Conservation (phyloP, 2,113 vertebrate genomes). For the Anser cygnoides region DNA sequence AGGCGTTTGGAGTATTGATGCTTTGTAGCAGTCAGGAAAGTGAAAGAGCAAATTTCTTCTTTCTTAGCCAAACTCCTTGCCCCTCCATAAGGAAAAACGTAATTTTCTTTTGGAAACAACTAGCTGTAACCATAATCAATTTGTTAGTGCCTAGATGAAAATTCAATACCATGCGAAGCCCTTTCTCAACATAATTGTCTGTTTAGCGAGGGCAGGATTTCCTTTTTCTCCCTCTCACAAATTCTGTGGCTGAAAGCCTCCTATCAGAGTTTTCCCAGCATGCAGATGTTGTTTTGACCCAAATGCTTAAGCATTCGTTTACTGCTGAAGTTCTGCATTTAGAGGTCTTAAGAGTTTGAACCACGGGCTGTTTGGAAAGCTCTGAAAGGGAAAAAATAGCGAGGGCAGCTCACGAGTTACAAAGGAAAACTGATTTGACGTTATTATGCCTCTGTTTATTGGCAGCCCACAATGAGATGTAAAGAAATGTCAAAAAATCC, state of each 20-base stretch:
- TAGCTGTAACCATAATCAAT: not conserved
- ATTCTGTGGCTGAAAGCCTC: not conserved
- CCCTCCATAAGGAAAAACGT: not conserved
- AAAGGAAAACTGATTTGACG: not conserved
- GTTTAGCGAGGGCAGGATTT: not conserved
- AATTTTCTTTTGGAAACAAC: not conserved
- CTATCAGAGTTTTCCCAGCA: not conserved
- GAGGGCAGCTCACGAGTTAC: conserved; percentile 7
- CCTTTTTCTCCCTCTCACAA: not conserved
- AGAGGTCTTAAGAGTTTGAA: conserved; percentile 16
- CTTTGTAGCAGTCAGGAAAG: not conserved
- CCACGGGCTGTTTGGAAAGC: not conserved
- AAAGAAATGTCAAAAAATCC: conserved; percentile 47
- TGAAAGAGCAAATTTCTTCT: not conserved
- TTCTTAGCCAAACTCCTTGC: not conserved
- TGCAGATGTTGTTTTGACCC: conserved; percentile 43
- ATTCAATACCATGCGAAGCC: not conserved
- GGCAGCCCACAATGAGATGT: conserved; percentile 20
- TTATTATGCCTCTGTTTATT: conserved; percentile 37
- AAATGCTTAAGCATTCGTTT: conserved; percentile 55
- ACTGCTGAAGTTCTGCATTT: conserved; percentile 50
- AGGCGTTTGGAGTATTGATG: not conserved
- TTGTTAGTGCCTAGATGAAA: not conserved
- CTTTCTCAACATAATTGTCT: accelerated
- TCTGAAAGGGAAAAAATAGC: not conserved